Evolutionary conservation across 2,113 vertebrate species (phyloP).

Genomic region (Furnarius figulus): DNA sequence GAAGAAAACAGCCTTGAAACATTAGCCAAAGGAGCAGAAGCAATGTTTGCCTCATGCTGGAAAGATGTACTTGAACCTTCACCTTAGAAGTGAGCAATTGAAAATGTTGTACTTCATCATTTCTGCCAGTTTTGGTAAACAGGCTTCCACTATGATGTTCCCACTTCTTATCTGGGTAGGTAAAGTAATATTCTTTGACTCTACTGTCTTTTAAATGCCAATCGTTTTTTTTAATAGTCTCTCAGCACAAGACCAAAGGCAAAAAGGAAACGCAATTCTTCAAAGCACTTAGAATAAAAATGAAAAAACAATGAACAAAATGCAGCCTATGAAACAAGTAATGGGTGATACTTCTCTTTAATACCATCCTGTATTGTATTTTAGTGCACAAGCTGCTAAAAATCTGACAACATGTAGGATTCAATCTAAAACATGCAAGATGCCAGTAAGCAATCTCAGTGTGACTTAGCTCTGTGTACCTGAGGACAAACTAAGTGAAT

Average conservation of each 20-base stretch:
- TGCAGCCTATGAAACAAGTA: not conserved
- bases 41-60: not conserved
- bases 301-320: not conserved
- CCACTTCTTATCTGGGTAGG: not conserved
- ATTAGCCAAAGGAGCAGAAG: not conserved
- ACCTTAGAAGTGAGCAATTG: not conserved
- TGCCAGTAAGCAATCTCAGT: not conserved
- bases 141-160: not conserved
- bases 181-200: not conserved
- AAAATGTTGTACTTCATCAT: not conserved
- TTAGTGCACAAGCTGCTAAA: not conserved
- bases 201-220: not conserved
- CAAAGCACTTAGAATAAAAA: not conserved
- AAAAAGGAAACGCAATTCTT: not conserved
- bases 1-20: conserved; percentile 11
- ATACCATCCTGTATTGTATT: not conserved
- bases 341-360: not conserved
- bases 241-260: not conserved
- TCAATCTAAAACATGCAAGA: not conserved
- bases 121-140: not conserved
- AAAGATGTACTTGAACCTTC: not conserved
- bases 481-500: not conserved
- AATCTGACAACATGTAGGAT: not conserved
- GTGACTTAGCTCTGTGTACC: not conserved
- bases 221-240: not conserved